Base-by-base conservation (phyloP, 2,888 invertebrate genomes). In the Arenicola marina region DNA sequence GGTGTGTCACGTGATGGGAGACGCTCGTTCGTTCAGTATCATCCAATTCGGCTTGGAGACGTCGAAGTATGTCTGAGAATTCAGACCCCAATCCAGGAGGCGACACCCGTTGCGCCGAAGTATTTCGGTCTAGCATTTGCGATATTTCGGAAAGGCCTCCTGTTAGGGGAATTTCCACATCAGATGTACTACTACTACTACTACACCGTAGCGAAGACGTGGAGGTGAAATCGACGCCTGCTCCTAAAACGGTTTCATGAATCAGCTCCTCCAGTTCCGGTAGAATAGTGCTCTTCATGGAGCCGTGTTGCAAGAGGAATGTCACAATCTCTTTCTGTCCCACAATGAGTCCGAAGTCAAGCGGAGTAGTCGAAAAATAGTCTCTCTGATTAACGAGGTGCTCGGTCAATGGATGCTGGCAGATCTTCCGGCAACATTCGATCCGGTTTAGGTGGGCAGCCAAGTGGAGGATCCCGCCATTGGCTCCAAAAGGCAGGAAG, bases 301-400 rank as follows among this genome's bases (percentile, higher is more conserved):
- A 33, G 24, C 51, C 45, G 21, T 51, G 38, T 2, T 11, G 11
- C 32, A 59, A 26, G 15, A 59, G 31, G 32, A 63, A 44, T 4
- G 18, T 33, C 1, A 33, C 44, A 15, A 38, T 28, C 15, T 44
- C 44, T 24, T 34, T 15, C 15, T 55, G 45, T n/a, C 43, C 15
- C 2, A 28, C 24, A 11, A 28, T 61, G 31, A 43, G 38, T 11
- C 43, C 63, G 1, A 60, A 46, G 21, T 45, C 31, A 15, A 63
- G 26, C 11, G 63, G 60, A 15, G 56, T 34, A n/a, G 59, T 51
- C 2, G 51, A 55, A 44, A 59, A 63, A 31, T 7, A 56, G 56
- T 63, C 63, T 38, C 33, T 21, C 18, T 18, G 24, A 28, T 59
- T 15, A 2, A 63, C 11, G n/a, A 59, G 46, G 15, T 34, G 45